phyloP scores from a whole-genome alignment of 2,888 invertebrate genomes.

The Dryobota labecula region DNA sequence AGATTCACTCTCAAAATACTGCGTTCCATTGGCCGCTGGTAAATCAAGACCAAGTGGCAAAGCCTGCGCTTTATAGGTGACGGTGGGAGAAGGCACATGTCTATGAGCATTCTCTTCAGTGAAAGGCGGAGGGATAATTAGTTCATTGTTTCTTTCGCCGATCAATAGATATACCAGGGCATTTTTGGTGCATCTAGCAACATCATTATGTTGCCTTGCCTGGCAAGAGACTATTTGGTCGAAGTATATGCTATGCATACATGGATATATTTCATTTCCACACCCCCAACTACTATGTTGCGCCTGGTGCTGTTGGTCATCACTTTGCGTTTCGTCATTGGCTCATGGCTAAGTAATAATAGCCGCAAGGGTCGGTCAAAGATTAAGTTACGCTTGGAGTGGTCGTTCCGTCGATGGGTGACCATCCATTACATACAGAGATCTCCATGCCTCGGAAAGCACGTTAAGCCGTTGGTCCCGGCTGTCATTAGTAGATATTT shows the following conservation, averaged over 20 bases:
- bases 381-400: background rate
- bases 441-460: background rate
- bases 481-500: background rate
- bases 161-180: background rate
- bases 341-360: background rate
- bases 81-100: background rate
- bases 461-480: background rate
- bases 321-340: background rate
- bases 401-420: background rate
- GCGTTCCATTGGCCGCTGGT: background rate
- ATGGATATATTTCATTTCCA: background rate
- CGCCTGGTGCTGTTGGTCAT: background rate
- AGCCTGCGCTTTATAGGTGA: background rate
- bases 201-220: background rate
- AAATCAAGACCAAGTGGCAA: background rate
- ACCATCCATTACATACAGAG: background rate
- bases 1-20: conserved; percentile 2
- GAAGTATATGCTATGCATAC: background rate
- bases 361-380: background rate
- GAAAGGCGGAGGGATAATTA: background rate
- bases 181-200: background rate
- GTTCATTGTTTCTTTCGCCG: background rate
- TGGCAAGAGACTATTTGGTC: background rate
- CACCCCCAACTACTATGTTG: background rate
- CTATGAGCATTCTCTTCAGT: background rate